Evolutionary conservation across 1,140 invertebrate genomes (phyloP).

Genomic region (Magallana gigas): DNA sequence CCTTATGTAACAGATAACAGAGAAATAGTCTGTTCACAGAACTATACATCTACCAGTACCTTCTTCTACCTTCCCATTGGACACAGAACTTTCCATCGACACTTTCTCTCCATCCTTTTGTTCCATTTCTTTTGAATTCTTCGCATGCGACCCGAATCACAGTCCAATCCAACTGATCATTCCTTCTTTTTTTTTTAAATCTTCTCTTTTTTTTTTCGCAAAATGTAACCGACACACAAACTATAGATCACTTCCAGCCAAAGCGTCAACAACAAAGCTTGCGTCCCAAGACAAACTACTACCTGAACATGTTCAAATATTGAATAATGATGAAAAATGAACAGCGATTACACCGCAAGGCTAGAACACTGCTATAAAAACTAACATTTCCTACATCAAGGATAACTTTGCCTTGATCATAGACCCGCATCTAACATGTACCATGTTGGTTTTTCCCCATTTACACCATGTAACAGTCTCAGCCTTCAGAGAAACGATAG

Average conservation of each 20-base stretch:
- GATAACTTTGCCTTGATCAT: conserved; percentile 5
- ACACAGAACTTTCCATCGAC: background rate
- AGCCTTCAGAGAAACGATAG: background rate
- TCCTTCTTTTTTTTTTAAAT: too few species aligned
- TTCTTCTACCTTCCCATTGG: background rate
- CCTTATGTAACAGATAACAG: too few species aligned
- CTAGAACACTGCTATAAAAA: background rate
- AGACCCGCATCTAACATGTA: conserved; percentile 33
- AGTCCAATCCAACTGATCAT: background rate
- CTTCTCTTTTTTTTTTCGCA: background rate
- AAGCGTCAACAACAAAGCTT: conserved; percentile 9
- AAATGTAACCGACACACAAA: conserved; percentile 12
- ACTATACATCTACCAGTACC: background rate
- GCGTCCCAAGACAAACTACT: background rate
- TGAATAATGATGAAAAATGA: conserved; percentile 28
- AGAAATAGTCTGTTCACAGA: too few species aligned
- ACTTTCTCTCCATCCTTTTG: background rate
- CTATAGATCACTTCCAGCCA: conserved; percentile 7
- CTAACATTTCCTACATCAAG: conserved; percentile 31
- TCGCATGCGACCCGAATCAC: background rate
- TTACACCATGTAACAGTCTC: conserved; percentile 2
- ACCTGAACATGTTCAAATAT: conserved; percentile 14
- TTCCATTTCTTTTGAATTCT: background rate
- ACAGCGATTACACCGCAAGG: conserved; percentile 21
- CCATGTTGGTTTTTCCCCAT: background rate